phyloP scores from a whole-genome alignment of 2,113 vertebrate genomes.

The Greenwoodochromis staneri region DNA sequence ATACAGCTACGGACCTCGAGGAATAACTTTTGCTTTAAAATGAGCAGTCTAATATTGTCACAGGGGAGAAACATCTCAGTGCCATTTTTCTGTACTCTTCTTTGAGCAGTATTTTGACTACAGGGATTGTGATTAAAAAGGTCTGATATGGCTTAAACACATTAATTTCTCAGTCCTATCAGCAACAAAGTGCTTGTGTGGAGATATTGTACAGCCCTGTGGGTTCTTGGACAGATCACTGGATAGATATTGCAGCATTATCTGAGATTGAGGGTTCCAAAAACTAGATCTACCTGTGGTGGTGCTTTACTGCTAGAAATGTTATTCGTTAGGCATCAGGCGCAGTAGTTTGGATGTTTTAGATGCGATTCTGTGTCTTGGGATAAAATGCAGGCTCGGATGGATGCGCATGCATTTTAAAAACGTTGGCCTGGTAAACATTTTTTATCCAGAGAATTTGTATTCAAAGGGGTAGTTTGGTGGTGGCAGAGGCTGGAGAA shows the following conservation, averaged over 20 bases:
- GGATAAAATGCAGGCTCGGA: not conserved
- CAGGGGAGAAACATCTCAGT: not conserved
- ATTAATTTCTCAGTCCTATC: not conserved
- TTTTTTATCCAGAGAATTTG: conserved; percentile 6
- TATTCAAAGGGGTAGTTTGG: conserved; percentile 1
- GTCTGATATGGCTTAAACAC: not conserved
- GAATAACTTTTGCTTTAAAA: not conserved
- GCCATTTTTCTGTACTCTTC: not conserved
- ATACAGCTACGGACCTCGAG: not conserved
- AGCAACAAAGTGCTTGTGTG: not conserved
- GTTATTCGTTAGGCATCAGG: not conserved
- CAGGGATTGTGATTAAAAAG: not conserved
- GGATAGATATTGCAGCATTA: not conserved
- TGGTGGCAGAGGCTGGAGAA: conserved; percentile 8
- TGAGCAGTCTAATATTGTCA: not conserved
- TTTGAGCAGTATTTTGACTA: not conserved
- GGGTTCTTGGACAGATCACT: not conserved
- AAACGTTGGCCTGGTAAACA: not conserved
- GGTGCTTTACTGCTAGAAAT: not conserved
- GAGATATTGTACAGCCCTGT: not conserved
- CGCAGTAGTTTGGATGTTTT: not conserved
- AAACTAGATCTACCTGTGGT: not conserved
- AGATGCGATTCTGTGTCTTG: not conserved
- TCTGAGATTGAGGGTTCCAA: not conserved
- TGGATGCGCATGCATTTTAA: not conserved